Conservation (phyloP, 1,140 invertebrate species). For the Drosophila nebulosa region DNA sequence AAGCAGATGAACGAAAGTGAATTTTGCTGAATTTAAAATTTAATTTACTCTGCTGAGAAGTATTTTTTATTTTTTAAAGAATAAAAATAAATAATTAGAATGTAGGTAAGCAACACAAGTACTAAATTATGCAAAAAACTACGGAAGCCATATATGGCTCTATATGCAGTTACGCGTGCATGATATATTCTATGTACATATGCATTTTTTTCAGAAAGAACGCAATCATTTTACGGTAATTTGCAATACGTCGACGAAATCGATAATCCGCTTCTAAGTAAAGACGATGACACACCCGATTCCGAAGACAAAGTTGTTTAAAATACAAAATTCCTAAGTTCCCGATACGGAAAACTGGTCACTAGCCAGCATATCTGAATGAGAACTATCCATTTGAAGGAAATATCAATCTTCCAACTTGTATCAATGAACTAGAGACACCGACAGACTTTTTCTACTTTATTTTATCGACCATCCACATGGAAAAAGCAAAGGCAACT, state of each 20-base stretch:
- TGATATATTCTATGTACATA: too few species aligned
- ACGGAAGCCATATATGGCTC: too few species aligned
- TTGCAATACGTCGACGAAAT: neutral
- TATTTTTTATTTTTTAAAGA: neutral
- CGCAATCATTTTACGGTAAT: neutral
- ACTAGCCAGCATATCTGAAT: neutral
- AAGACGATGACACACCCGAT: neutral
- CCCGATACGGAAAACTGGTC: neutral
- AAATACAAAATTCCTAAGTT: neutral
- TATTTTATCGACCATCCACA: too few species aligned
- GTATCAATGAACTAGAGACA: neutral
- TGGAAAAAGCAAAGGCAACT: too few species aligned
- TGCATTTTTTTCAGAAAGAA: neutral
- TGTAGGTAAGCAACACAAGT: neutral
- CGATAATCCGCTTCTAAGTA: too few species aligned
- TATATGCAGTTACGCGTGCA: too few species aligned
- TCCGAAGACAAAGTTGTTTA: neutral
- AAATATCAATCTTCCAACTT: neutral
- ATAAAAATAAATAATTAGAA: neutral
- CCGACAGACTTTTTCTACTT: too few species aligned
- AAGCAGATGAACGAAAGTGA: neutral
- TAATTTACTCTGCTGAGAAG: neutral
- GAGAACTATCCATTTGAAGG: too few species aligned
- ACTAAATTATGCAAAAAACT: too few species aligned
- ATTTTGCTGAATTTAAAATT: conserved; percentile 3